Conservation (phyloP, 2,797 vertebrate species). For the Apodemus agrarius region DNA sequence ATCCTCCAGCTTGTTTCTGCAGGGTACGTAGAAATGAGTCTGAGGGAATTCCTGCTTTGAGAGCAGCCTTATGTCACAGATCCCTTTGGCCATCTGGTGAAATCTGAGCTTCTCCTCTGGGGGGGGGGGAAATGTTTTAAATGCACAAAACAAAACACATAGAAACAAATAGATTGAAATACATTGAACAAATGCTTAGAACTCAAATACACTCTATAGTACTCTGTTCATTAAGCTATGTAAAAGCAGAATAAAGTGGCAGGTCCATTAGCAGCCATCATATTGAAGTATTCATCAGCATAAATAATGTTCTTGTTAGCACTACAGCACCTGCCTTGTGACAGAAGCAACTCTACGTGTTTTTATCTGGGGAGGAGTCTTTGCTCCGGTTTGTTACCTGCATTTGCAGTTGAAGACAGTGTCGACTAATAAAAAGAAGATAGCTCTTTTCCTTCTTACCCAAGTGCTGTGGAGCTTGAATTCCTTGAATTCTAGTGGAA, state of each 20-base stretch:
- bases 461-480: neutral
- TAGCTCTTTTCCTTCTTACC: neutral
- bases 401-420: neutral
- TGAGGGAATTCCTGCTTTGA: slow-evolving; percentile 45
- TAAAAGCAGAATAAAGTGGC: neutral
- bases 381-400: neutral
- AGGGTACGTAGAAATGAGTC: neutral
- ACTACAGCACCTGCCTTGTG: neutral
- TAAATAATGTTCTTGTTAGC: neutral
- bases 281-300: neutral
- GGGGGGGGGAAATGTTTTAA: neutral
- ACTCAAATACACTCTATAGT: neutral
- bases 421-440: neutral
- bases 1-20: neutral
- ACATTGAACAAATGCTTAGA: neutral
- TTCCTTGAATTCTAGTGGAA: neutral
- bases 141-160: neutral
- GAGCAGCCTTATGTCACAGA: neutral
- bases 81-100: slow-evolving; percentile 30
- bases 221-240: neutral
- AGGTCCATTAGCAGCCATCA: neutral
- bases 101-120: neutral
- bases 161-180: neutral
- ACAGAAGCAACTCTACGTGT: neutral
- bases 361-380: neutral